Evolutionary conservation across 2,797 vertebrate species (phyloP).

Genomic region (Anguilla marmorata): DNA sequence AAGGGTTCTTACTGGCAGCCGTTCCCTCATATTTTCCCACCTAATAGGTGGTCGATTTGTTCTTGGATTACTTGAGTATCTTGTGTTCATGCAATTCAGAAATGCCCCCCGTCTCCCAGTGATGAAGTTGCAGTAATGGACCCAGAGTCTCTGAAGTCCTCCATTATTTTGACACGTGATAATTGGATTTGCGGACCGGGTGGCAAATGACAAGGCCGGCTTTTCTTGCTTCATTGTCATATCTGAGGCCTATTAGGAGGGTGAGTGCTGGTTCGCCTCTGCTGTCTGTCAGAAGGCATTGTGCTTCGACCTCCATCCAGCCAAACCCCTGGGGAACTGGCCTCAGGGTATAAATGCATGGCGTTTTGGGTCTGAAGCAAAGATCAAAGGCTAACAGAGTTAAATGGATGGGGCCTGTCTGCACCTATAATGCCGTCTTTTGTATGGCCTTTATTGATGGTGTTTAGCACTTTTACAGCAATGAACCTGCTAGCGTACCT

Average conservation of each 20-base stretch:
- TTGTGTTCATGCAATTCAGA: neutral
- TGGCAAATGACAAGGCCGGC: conserved; percentile 14
- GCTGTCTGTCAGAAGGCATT: conserved; percentile 43
- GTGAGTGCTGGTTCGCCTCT: conserved; percentile 27
- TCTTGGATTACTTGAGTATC: neutral
- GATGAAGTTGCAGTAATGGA: conserved; percentile 39
- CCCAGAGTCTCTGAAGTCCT: conserved; percentile 34
- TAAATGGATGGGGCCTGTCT: conserved; percentile 50
- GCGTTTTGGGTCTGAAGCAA: conserved; percentile 39
- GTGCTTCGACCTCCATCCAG: conserved; percentile 38
- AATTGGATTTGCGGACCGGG: conserved; percentile 34
- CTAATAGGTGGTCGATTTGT: conserved; percentile 5
- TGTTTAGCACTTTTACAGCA: conserved; percentile 22
- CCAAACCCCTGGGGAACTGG: conserved; percentile 32
- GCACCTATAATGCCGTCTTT: conserved; percentile 46
- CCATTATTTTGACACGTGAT: conserved; percentile 33
- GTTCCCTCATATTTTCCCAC: neutral
- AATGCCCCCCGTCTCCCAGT: conserved; percentile 17
- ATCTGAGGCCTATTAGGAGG: conserved; percentile 26
- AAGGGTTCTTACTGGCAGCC: neutral
- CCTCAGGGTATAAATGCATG: conserved; percentile 37
- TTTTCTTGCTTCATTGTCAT: conserved; percentile 19
- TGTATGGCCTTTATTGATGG: conserved; percentile 42
- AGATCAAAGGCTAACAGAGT: conserved; percentile 49
- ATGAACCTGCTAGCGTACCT: conserved; percentile 3